Evolutionary conservation across 2,113 vertebrate species (phyloP).

Genomic region (Chitala chitala): DNA sequence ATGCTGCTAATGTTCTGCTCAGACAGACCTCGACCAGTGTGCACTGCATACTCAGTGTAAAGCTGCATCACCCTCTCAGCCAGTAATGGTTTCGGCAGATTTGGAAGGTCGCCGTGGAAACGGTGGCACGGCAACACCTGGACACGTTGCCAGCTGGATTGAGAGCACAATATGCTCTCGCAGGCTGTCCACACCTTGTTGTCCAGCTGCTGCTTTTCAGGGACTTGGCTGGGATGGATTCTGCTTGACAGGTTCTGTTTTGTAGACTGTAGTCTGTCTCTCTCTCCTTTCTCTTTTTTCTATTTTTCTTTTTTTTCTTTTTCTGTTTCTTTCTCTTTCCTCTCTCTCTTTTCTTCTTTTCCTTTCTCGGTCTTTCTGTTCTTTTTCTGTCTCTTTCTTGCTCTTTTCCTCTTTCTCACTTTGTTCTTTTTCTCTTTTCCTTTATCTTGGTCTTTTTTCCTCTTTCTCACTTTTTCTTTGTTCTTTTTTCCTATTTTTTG

Average conservation of each 20-base stretch:
- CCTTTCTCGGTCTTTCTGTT: too few species aligned
- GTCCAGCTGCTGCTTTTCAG: conserved; percentile 42
- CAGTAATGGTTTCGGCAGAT: conserved; percentile 37
- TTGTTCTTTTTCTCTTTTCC: too few species aligned
- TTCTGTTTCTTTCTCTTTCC: neutral
- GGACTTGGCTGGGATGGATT: conserved; percentile 32
- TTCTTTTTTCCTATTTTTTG: too few species aligned
- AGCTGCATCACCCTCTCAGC: conserved; percentile 45
- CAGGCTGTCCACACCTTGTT: conserved; percentile 39
- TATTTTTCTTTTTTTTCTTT: neutral
- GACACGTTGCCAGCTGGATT: conserved; percentile 45
- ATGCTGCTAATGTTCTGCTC: neutral
- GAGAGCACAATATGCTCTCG: conserved; percentile 38
- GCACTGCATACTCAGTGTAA: conserved; percentile 32
- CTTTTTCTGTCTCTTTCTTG: too few species aligned
- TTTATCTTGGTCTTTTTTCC: too few species aligned
- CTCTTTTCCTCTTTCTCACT: too few species aligned
- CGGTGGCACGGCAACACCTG: conserved; percentile 25
- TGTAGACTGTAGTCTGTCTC: neutral
- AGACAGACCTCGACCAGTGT: neutral
- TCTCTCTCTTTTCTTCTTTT: neutral
- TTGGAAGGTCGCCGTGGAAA: neutral
- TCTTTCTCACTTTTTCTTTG: too few species aligned
- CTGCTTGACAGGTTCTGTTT: conserved; percentile 29
- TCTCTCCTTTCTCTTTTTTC: neutral